Base-by-base conservation (phyloP, 2,888 invertebrate genomes). In the Heliconius ismenius region DNA sequence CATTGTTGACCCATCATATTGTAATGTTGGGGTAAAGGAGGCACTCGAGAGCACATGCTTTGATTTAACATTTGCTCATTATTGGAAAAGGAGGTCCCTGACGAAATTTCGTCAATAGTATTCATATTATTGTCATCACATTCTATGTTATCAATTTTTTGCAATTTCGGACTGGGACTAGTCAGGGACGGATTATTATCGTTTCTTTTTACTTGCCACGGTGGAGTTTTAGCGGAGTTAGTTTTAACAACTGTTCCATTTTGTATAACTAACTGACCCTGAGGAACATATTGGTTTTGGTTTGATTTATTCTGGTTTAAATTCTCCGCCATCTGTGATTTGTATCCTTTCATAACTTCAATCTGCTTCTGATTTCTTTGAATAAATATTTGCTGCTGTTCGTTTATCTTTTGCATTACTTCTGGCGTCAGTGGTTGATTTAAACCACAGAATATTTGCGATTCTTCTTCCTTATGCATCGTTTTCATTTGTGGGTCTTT, bases 1-100 rank as follows among this genome's bases (percentile, higher is more conserved):
- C 93, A 93, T 76, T 93, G 91, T 92, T 95, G 91, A 21, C 88
- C 86, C 85, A 92, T 86, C 88, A 92, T 90, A 72, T 91, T 90
- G 80, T 94, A 93, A 85, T 96, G 96, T 85, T 96, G 96, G 81
- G 96, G 96, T 65, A 97, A 87, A 0, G 97, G 97, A 28, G 97
- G 97, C 15, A 97, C 97, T 79, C 97, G 95, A 79, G 97, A 95
- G 83, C 96, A 96, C 84, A 95, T 94, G 60, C 94, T 94, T 82
- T 95, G 95, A n/a, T 90, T 90, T 81, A 89, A 85, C 0, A 84
- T 80, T 79, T 89, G 89, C 60, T 93, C 92, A 79, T 87, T 91
- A 80, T 86, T 89, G 10, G 89, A 83, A 79, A 88, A 92, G 0
- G 90, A 88, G 81, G 87, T 90, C 36, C 86, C 89, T 32, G 89